These are phyloP conservation scores for Deroplatys truncata DNA, from an alignment of 2,888 invertebrate genomes.

Conservation along the genomic window DNA sequence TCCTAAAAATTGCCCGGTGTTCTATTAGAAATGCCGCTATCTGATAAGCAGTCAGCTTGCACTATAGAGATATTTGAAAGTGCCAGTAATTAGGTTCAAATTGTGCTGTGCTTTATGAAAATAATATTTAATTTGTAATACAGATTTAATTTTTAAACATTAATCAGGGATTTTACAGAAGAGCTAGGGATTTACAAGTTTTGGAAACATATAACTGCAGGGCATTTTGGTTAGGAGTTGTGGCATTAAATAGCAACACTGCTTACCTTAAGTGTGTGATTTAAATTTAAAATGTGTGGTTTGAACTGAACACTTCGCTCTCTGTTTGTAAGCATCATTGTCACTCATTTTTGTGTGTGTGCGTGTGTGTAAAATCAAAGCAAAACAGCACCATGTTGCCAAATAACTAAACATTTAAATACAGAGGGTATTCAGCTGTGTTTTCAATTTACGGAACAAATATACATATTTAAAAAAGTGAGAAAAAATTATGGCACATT, in stretches of 20 bases:
- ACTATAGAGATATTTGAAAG: not conserved
- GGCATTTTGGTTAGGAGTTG: not conserved
- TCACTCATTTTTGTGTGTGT: not conserved
- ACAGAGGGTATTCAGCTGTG: not conserved
- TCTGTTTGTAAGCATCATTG: not conserved
- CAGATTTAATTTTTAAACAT: not conserved
- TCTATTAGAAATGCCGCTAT: not conserved
- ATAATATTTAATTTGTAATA: not conserved
- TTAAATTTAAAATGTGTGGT: not conserved
- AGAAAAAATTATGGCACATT: not conserved
- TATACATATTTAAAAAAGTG: not conserved
- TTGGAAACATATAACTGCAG: not conserved
- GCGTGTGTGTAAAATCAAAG: not conserved
- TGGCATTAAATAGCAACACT: not conserved
- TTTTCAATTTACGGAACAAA: not conserved
- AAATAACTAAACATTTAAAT: not conserved
- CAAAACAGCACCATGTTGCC: slow-evolving; percentile 17
- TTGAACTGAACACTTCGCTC: not conserved
- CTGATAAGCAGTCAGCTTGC: not conserved
- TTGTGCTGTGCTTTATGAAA: not conserved
- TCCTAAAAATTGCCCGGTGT: not conserved
- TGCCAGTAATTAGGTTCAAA: not conserved
- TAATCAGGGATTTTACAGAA: not conserved
- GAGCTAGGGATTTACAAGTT: not conserved
- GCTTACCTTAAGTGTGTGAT: not conserved